Evolutionary conservation across 2,888 invertebrate genomes (phyloP), one percentile per base, ranked within the genome.

Genomic region (Helleia helle): DNA sequence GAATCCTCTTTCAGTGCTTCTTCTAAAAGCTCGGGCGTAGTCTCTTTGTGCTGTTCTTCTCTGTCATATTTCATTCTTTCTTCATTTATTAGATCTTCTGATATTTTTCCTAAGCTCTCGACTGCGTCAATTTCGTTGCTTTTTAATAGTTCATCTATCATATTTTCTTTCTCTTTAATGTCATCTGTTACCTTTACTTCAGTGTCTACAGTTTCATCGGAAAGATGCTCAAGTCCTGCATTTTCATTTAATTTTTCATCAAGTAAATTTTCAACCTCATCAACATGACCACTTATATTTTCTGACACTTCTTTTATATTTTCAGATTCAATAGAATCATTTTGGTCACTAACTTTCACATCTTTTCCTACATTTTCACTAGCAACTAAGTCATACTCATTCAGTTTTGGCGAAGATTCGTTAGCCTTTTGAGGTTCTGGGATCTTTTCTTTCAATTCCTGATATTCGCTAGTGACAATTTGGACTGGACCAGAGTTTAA

Each of bases 381-480:
- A 25, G 24, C 27, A 50, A 56, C 55, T 40, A 56, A 47, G 3
- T 48, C 46, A 25, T 38, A 38, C 40, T 62, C 59, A 40, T 30
- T 25, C 13, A 36, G 29, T 43, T 50, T 44, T 18, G 50, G 46
- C 2, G 44, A 39, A 4, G 41, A 25, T 44, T 56, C 55, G 41
- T 49, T 51, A 13, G 43, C 47, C 17, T 50, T 49, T 22, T 49
- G 47, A 3, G 56, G 48, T 51, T 65, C 69, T 13, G 60, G 51
- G 36, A 40, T 59, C 25, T 71, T 70, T 45, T 67, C 72, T n/a
- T 64, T 48, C 13, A 52, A 34, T 42, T 76, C 74, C 17, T 56
- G 58, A 48, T 76, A 79, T 55, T 81, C 81, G 47, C 71, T 77
- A 41, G 75, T 64, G 42, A 77, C 71, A 44, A 79, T 83, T 45